phyloP scores from a whole-genome alignment of 2,113 vertebrate genomes.

The Rhinopithecus roxellana region DNA sequence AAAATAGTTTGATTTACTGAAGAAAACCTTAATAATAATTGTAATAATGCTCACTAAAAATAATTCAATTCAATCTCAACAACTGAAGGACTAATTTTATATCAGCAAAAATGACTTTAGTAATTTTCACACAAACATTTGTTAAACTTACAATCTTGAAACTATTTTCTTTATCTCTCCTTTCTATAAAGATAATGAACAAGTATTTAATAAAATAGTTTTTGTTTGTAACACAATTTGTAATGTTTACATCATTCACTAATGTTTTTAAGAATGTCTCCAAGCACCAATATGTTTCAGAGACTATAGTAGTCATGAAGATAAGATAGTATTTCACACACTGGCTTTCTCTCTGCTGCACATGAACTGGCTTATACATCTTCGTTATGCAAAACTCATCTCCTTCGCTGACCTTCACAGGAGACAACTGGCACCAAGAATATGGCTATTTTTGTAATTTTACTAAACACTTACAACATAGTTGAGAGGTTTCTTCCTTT shows the following conservation, averaged over 20 bases:
- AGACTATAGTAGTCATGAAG: neutral
- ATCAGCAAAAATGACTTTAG: neutral
- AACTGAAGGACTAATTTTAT: neutral
- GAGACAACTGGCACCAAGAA: neutral
- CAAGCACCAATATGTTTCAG: neutral
- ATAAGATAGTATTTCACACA: neutral
- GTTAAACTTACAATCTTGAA: neutral
- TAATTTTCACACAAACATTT: neutral
- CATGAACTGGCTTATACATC: neutral
- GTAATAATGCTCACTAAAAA: neutral
- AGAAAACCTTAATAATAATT: neutral
- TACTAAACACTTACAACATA: neutral
- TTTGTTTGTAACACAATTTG: neutral
- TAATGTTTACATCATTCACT: neutral
- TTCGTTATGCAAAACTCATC: neutral
- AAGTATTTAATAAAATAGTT: neutral
- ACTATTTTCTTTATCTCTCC: neutral
- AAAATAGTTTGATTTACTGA: neutral
- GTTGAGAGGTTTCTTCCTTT: neutral
- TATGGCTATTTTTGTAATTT: neutral
- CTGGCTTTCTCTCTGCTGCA: neutral
- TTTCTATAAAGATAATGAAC: neutral
- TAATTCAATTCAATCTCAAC: neutral
- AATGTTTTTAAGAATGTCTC: neutral
- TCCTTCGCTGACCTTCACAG: neutral